A percentile compares a stretch with the other conserved stretches of the same genome.
Conservation (phyloP, 1,140 invertebrate genomes). For the Nasonia vitripennis region DNA sequence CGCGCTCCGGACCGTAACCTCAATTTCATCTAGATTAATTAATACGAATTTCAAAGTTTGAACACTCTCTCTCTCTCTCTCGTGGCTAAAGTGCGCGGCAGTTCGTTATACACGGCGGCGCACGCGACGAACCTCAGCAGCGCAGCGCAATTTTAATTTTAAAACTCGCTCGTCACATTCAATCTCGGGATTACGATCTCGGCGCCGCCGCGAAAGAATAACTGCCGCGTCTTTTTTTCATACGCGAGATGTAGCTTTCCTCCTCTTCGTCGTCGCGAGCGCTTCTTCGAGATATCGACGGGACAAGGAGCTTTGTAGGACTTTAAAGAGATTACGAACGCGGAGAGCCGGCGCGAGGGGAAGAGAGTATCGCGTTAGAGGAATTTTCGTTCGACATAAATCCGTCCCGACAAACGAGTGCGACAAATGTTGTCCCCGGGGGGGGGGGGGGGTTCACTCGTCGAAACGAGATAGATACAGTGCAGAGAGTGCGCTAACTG, state of each 20-base stretch:
- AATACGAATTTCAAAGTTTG: slow-evolving; percentile 50
- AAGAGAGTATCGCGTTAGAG: too few species aligned
- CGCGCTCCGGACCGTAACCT: slow-evolving; percentile 1
- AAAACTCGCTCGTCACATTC: slow-evolving; percentile 21
- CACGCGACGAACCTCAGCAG: background rate
- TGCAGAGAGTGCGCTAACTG: background rate
- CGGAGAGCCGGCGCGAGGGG: background rate
- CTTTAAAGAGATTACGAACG: slow-evolving; percentile 30
- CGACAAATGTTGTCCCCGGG: slow-evolving; percentile 5
- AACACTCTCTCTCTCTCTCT: background rate
- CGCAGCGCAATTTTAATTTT: slow-evolving; percentile 45
- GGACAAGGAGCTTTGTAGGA: slow-evolving; percentile 18
- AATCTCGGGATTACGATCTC: slow-evolving; percentile 44
- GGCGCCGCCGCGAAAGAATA: slow-evolving; percentile 4
- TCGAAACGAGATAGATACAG: background rate
- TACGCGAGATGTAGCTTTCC: background rate
- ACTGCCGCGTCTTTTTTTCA: background rate
- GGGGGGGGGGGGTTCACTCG: background rate
- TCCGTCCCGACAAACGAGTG: slow-evolving; percentile 12
- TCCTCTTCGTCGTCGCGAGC: slow-evolving; percentile 4
- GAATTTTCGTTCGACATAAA: background rate
- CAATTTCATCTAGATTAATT: slow-evolving; percentile 49
- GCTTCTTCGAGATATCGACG: background rate
- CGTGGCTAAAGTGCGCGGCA: background rate
- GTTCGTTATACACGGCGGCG: slow-evolving; percentile 5